Evolutionary conservation across 1,140 invertebrate genomes (phyloP).

Genomic region (Cepaea nemoralis): DNA sequence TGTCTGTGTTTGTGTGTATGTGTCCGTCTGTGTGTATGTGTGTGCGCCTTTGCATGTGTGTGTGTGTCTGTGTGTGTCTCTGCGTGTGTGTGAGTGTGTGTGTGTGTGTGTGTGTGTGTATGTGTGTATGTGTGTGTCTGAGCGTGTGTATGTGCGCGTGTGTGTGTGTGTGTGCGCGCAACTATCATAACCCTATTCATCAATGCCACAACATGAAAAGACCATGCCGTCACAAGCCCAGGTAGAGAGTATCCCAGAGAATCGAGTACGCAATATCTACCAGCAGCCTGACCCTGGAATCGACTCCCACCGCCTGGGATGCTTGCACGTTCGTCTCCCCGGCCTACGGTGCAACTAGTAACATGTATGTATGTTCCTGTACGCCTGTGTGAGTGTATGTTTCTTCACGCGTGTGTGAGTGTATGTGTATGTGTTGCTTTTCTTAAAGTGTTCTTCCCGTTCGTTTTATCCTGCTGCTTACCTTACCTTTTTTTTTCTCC

Average conservation of each 20-base stretch:
- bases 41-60: slow-evolving; percentile 9
- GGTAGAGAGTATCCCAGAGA: background rate
- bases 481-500: background rate
- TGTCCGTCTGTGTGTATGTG: background rate
- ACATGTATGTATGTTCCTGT: no score
- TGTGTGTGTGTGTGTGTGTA: slow-evolving; percentile 48
- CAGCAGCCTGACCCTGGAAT: background rate
- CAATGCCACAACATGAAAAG: background rate
- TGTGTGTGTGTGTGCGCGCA: slow-evolving; percentile 44
- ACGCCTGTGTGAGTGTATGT: background rate
- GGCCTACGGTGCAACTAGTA: background rate
- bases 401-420: background rate
- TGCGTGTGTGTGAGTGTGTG: slow-evolving; percentile 46
- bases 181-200: background rate
- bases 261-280: background rate
- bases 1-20: background rate
- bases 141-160: slow-evolving; percentile 42
- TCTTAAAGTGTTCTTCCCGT: background rate
- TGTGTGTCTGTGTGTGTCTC: slow-evolving; percentile 41
- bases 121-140: slow-evolving; percentile 50
- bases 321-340: background rate
- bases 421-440: background rate
- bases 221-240: background rate
- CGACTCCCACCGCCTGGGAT: background rate
- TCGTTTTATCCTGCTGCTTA: background rate